Percentiles rank a stretch among this genome's conserved stretches.
These are phyloP conservation scores for Climacteris rufus DNA, from an alignment of 2,113 vertebrate species.

Conservation along the genomic window DNA sequence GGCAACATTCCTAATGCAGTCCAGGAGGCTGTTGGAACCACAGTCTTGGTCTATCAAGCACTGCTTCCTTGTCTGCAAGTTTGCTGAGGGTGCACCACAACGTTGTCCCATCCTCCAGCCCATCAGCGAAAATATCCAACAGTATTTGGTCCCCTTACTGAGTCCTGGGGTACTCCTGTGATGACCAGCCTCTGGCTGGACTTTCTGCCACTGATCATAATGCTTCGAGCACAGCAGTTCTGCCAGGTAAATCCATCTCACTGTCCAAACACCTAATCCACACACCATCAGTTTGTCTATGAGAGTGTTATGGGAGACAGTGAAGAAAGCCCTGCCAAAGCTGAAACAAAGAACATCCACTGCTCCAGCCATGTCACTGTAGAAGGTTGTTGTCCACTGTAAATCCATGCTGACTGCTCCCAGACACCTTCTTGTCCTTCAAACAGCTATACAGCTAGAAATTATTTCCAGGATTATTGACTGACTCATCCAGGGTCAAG, in stretches of 20 bases:
- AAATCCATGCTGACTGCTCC: not conserved
- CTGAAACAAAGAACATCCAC: not conserved
- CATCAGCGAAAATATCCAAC: not conserved
- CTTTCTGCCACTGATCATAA: not conserved
- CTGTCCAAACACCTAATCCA: not conserved
- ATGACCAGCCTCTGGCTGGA: not conserved
- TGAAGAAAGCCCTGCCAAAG: not conserved
- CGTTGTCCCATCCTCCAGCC: not conserved
- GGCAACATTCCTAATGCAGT: not conserved
- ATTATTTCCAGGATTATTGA: not conserved
- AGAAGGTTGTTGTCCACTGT: not conserved
- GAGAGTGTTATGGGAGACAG: not conserved
- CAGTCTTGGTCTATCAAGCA: not conserved
- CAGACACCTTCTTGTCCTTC: not conserved
- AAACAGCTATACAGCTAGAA: not conserved
- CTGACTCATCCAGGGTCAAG: not conserved
- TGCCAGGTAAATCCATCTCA: not conserved
- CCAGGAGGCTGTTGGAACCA: not conserved
- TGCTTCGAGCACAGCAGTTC: not conserved
- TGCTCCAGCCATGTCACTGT: not conserved
- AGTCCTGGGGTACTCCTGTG: fast-evolving
- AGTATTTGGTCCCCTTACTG: not conserved
- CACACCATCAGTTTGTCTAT: not conserved
- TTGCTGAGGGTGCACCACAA: not conserved
- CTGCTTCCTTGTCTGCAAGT: not conserved